Evolutionary conservation across 2,113 vertebrate species (phyloP).

Genomic region (Corvus hawaiiensis): DNA sequence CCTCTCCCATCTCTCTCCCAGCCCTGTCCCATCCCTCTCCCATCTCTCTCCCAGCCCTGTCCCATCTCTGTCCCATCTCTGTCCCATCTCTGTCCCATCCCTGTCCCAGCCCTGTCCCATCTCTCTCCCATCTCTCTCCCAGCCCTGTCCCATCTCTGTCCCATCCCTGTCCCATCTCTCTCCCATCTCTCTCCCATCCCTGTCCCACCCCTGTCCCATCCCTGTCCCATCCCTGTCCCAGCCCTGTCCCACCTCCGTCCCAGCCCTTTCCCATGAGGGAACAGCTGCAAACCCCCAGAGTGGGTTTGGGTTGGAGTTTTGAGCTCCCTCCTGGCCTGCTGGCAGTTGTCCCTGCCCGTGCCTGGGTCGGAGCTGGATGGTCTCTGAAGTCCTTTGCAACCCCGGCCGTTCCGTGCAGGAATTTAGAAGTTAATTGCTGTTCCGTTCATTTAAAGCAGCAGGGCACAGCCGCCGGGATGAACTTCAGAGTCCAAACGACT

Average conservation of each 20-base stretch:
- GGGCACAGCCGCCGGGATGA: not conserved
- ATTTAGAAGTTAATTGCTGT: not conserved
- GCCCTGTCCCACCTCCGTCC: not conserved
- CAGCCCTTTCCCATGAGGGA: not conserved
- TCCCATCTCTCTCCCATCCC: rapidly evolving
- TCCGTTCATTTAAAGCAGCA: not conserved
- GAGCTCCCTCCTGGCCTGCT: not conserved
- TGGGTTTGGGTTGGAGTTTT: not conserved
- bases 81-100: no score
- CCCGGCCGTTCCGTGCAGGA: not conserved
- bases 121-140: no score
- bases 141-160: no score
- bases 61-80: no score
- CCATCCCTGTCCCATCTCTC: no score
- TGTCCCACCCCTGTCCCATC: no score
- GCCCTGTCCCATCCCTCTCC: no score
- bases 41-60: no score
- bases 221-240: not conserved
- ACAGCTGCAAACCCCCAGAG: not conserved
- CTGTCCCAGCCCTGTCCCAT: no score
- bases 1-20: no score
- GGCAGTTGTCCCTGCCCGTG: not conserved
- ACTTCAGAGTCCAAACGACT: not conserved
- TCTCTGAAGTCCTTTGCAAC: no score
- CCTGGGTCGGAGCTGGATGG: no score